A percentile compares a stretch with the other conserved stretches of the same genome.
Evolutionary conservation across 2,113 vertebrate species (phyloP).

Genomic region (Macrotis lagotis): DNA sequence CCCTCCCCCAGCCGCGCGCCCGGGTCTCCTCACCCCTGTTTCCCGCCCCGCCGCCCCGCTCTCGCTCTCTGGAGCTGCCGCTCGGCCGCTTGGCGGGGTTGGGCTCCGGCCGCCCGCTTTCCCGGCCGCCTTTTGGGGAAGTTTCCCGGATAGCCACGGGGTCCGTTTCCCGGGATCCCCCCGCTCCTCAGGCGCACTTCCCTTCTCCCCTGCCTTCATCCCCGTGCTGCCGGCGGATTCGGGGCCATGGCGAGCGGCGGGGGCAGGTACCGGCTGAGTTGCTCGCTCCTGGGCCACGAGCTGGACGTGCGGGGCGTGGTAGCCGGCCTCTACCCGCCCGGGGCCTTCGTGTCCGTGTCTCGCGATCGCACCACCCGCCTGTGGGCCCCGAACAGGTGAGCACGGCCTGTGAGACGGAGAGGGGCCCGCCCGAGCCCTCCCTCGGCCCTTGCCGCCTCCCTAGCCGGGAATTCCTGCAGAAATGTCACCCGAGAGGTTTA

Average conservation of each 20-base stretch:
- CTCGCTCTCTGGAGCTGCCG: background rate
- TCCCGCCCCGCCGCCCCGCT: no score
- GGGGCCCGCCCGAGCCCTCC: fast-evolving
- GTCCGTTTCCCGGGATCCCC: constrained; percentile 57
- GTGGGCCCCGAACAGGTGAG: constrained; percentile 93
- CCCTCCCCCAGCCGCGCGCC: constrained; percentile 31
- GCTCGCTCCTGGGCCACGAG: constrained; percentile 92
- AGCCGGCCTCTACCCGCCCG: constrained; percentile 85
- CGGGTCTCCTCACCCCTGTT: constrained; percentile 62
- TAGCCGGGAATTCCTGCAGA: background rate
- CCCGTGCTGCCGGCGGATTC: background rate
- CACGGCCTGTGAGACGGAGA: background rate
- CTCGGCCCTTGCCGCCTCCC: background rate
- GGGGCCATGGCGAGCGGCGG: constrained; percentile 80
- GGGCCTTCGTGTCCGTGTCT: constrained; percentile 95
- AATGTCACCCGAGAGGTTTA: background rate
- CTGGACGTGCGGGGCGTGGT: constrained; percentile 94
- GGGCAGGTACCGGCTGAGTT: constrained; percentile 89
- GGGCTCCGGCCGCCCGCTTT: background rate
- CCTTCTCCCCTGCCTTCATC: background rate
- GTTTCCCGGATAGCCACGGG: background rate
- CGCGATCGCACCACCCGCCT: constrained; percentile 94
- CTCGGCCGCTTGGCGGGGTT: background rate
- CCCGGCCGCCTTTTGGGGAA: constrained; percentile 42
- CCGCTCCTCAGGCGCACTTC: constrained; percentile 16